Conservation (phyloP, 2,888 invertebrate genomes). For the Autographa pulchrina region DNA sequence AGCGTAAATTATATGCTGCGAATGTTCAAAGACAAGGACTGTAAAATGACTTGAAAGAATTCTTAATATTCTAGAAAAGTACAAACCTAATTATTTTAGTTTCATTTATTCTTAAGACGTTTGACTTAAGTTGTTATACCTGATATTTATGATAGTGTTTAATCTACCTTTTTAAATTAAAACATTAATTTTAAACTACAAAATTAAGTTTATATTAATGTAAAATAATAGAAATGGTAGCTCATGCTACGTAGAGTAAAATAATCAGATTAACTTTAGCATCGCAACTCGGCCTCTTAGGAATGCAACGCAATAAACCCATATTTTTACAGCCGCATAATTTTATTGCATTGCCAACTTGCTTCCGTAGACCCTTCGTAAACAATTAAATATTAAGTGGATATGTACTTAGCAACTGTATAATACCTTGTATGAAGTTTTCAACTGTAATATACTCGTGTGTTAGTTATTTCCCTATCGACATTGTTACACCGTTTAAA, state of each 20-base stretch:
- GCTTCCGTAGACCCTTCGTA: constrained; percentile 12
- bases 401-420: background rate
- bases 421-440: constrained; percentile 7
- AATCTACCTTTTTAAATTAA: background rate
- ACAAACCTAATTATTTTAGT: background rate
- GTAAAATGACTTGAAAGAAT: background rate
- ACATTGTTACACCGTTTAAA: constrained; percentile 46
- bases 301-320: background rate
- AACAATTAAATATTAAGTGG: constrained; percentile 10
- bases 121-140: background rate
- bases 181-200: background rate
- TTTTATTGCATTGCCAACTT: background rate
- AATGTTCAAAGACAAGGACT: constrained; percentile 40
- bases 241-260: constrained; percentile 4
- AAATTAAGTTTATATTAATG: background rate
- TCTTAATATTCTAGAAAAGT: background rate
- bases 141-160: background rate
- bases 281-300: background rate
- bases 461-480: constrained; percentile 43
- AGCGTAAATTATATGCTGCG: constrained; percentile 59
- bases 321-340: constrained; percentile 10
- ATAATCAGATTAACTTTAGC: constrained; percentile 4
- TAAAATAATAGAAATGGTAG: background rate
- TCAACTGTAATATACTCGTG: constrained; percentile 19
- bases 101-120: background rate